Evolutionary conservation across 2,888 invertebrate species (phyloP).

Genomic region (Dicyrtoma fusca): DNA sequence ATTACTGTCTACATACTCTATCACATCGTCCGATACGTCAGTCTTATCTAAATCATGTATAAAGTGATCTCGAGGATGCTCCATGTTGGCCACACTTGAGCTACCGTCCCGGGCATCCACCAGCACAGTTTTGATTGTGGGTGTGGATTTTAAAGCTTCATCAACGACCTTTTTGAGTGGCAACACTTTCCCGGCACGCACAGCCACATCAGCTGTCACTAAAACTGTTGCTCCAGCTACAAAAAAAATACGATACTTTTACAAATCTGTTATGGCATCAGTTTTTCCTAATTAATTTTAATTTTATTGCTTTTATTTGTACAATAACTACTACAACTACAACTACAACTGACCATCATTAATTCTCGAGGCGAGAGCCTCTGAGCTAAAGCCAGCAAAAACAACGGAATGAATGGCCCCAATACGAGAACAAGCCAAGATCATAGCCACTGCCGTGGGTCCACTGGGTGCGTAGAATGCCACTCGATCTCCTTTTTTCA

Average conservation of each 20-base stretch:
- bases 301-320: no score
- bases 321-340: no score
- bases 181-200: slow-evolving; percentile 61
- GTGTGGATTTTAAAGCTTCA: slow-evolving; percentile 60
- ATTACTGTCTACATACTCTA: slow-evolving; percentile 61
- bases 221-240: slow-evolving; percentile 61
- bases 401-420: slow-evolving; percentile 63
- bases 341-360: slow-evolving; percentile 58
- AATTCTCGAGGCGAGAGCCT: slow-evolving; percentile 61
- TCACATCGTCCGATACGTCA: slow-evolving; percentile 57
- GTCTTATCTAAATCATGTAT: slow-evolving; percentile 59
- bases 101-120: slow-evolving; percentile 59
- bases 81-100: slow-evolving; percentile 38
- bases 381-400: slow-evolving; percentile 64
- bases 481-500: slow-evolving; percentile 62
- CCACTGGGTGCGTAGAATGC: slow-evolving; percentile 62
- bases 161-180: slow-evolving; percentile 62
- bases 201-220: slow-evolving; percentile 61
- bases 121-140: slow-evolving; percentile 60
- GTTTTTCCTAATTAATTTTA: no score
- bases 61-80: slow-evolving; percentile 47
- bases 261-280: no score
- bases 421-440: slow-evolving; percentile 63
- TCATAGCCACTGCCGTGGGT: slow-evolving; percentile 61
- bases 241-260: no score